Base-by-base conservation (phyloP, 1,140 invertebrate genomes). In the Habropoda laboriosa region DNA sequence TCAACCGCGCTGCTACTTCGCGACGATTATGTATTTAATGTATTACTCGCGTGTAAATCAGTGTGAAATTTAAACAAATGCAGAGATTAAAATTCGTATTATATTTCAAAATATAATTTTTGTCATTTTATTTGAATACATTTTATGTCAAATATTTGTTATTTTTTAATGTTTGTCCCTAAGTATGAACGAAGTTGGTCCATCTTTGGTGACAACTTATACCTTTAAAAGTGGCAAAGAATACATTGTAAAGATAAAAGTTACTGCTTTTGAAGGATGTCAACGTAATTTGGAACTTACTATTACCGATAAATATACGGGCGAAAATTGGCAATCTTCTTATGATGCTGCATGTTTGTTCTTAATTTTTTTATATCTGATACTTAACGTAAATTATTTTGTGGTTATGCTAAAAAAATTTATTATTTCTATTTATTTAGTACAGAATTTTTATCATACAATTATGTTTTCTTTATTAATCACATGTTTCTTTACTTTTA, bases 261-360 rank as follows among this genome's bases (percentile, higher is more conserved):
- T 91, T 49, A 75, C 87, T 27, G 88, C 79, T 45, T 32, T 85
- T 18, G 86, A 78, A 24, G 82, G 70, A 64, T 79, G 72, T 38
- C 88, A 89, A 67, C 90, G 87, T 40, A 89, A 78, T 81, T 86
- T 94, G 64, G 91, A 93, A 75, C 70, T 94, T 47, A 86, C 89
- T 6, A 85, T 94, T 40, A 92, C 92, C 30, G 93, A 94, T 78
- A 94, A 94, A 89, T 90, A 91, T 82, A 91, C 93, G 18, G 91
- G 91, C 8, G 94, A 94, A 88, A 92, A 93, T 86, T 94, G 94
- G 94, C 91, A 91, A 73, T 93, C 93, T n/a, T 91, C 89, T 38
- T 94, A 93, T 63, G 93, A 94, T 80, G 85, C 87, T 21, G 89
- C 92, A 79, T 93, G 93, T 94, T 86, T 74, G 90, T 89, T 27